Percentiles rank a stretch among this genome's conserved stretches.
Evolutionary conservation across 1,140 invertebrate genomes (phyloP).

Genomic region (Pararge aegeria): DNA sequence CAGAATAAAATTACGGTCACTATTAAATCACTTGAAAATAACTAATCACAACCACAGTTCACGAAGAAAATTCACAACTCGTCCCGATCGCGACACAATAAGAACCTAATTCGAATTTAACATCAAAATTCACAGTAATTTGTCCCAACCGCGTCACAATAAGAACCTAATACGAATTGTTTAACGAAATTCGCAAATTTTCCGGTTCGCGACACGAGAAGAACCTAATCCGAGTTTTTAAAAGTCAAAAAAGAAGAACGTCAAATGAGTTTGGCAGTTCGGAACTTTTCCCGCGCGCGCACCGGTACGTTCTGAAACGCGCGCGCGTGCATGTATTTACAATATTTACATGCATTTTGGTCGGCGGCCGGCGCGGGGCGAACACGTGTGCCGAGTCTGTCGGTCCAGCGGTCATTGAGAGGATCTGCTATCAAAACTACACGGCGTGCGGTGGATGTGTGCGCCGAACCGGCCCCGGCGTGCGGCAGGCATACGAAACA

Average conservation of each 20-base stretch:
- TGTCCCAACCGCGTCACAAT: background rate
- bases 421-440: conserved; percentile 73
- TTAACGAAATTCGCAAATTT: background rate
- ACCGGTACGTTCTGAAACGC: conserved; percentile 47
- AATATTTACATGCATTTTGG: conserved; percentile 71
- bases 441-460: conserved; percentile 61
- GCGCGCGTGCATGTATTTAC: conserved; percentile 59
- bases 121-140: background rate
- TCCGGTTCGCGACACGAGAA: conserved; percentile 19
- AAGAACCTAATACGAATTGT: background rate
- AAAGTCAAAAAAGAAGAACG: conserved; percentile 42
- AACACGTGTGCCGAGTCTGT: conserved; percentile 71
- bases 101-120: conserved; percentile 3
- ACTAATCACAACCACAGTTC: conserved; percentile 5
- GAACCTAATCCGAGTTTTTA: conserved; percentile 10
- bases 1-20: background rate
- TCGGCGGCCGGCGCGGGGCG: conserved; percentile 34
- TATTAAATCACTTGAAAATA: background rate
- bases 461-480: conserved; percentile 65
- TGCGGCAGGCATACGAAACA: conserved; percentile 70
- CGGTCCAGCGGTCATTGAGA: conserved; percentile 78
- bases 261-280: conserved; percentile 32
- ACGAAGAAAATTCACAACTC: conserved; percentile 2
- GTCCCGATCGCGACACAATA: conserved; percentile 20
- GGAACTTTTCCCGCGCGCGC: conserved; percentile 60